These are phyloP conservation scores for Sylvia atricapilla DNA, from an alignment of 2,113 vertebrate genomes.

Conservation along the genomic window DNA sequence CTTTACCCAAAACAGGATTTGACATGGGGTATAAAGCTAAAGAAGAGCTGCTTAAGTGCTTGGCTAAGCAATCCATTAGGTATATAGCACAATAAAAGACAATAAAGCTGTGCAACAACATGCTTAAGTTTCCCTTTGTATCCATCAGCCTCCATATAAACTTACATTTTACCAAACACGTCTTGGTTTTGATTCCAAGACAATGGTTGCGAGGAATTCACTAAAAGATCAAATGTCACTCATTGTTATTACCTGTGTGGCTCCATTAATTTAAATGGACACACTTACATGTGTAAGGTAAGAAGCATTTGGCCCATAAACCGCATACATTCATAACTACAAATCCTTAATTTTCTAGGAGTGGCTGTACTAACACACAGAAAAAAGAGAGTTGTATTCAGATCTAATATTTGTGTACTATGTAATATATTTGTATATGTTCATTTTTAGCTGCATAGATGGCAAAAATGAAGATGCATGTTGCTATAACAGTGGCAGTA, in stretches of 20 bases:
- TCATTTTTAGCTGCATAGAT: background rate
- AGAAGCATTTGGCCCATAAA: background rate
- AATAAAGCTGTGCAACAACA: background rate
- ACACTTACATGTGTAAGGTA: background rate
- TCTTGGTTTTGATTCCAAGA: background rate
- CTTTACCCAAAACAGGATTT: background rate
- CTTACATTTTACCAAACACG: background rate
- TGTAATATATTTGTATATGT: background rate
- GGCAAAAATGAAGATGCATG: conserved; percentile 20
- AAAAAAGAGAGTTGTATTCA: background rate
- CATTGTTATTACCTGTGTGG: background rate
- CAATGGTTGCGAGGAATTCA: background rate
- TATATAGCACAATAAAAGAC: background rate
- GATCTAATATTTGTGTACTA: background rate
- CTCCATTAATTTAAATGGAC: background rate
- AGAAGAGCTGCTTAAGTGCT: background rate
- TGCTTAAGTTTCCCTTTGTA: background rate
- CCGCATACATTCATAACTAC: background rate
- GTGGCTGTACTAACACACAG: background rate
- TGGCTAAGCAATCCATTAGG: background rate
- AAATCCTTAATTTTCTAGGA: background rate
- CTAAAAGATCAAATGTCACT: background rate
- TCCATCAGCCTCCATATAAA: background rate
- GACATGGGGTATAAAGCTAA: background rate
- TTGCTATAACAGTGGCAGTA: background rate